A percentile compares a stretch with the other conserved stretches of the same genome.
Evolutionary conservation across 2,113 vertebrate genomes (phyloP).

Genomic region (Strix uralensis): DNA sequence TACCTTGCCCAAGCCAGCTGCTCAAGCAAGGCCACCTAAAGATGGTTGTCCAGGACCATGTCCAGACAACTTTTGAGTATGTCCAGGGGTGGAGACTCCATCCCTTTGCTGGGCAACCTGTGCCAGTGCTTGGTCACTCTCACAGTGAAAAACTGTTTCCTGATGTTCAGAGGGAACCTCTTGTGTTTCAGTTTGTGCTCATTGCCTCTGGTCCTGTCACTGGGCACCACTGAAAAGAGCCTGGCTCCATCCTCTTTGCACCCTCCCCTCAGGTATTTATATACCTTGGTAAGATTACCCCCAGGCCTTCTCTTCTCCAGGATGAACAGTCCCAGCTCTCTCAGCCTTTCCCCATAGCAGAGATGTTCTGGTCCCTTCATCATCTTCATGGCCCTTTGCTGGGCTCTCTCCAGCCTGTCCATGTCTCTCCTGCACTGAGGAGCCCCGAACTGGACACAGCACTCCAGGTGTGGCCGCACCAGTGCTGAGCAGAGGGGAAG

Average conservation of each 20-base stretch:
- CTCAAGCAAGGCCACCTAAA: neutral
- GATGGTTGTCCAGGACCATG: neutral
- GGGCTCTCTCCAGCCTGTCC: neutral
- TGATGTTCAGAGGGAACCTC: neutral
- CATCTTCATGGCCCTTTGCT: too few relatives aligned
- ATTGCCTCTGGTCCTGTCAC: too few relatives aligned
- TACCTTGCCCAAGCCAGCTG: neutral
- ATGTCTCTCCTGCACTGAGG: neutral
- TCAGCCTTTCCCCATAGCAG: too few relatives aligned
- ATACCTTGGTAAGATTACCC: neutral
- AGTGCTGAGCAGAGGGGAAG: neutral
- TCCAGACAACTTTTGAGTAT: neutral
- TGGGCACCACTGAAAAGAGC: neutral
- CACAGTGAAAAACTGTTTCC: neutral
- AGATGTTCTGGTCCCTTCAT: too few relatives aligned
- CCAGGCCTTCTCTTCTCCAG: too few relatives aligned
- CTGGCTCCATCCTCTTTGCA: too few relatives aligned
- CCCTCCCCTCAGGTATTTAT: neutral
- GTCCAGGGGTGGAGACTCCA: neutral
- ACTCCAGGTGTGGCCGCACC: neutral
- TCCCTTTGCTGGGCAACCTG: neutral
- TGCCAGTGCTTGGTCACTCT: neutral
- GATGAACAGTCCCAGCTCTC: too few relatives aligned
- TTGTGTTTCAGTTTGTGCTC: neutral
- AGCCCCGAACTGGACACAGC: too few relatives aligned